Evolutionary conservation across 2,888 invertebrate species (phyloP).

Genomic region (Escarpia spicata): DNA sequence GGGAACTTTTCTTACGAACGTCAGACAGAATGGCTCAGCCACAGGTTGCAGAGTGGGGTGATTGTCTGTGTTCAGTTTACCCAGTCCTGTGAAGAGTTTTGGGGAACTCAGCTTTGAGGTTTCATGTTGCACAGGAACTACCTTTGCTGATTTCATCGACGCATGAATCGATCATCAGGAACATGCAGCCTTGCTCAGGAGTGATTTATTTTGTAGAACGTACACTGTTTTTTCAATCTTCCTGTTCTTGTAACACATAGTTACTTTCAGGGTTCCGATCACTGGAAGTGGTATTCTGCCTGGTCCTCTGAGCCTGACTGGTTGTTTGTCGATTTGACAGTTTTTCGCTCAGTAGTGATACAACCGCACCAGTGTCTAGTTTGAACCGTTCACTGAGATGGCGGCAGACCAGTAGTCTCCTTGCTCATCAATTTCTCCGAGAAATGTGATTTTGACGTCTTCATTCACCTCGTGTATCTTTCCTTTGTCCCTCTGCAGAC

Average conservation of each 20-base stretch:
- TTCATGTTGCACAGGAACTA: neutral
- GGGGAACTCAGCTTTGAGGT: conserved; percentile 17
- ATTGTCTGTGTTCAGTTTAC: neutral
- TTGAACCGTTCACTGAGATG: conserved; percentile 37
- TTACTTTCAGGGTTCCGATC: conserved; percentile 14
- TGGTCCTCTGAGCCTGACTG: neutral
- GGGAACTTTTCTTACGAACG: conserved; percentile 51
- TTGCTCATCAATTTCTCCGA: neutral
- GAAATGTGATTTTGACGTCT: neutral
- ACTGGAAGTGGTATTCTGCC: neutral
- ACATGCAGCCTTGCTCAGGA: conserved; percentile 22
- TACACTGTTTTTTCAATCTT: neutral
- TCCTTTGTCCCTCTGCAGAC: too few relatives aligned
- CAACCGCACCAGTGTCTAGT: conserved; percentile 41
- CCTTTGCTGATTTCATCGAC: neutral
- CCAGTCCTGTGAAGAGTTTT: neutral
- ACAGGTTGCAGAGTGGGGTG: conserved; percentile 34
- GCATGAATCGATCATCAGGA: neutral
- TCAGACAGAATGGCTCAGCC: conserved; percentile 46
- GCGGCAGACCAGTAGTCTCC: neutral
- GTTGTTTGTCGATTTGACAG: neutral
- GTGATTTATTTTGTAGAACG: conserved; percentile 16
- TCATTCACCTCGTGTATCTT: too few relatives aligned
- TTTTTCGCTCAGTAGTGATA: conserved; percentile 27
- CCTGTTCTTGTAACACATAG: neutral